These are phyloP conservation scores for Gavialis gangeticus DNA, from an alignment of 2,113 vertebrate species.

Conservation along the genomic window DNA sequence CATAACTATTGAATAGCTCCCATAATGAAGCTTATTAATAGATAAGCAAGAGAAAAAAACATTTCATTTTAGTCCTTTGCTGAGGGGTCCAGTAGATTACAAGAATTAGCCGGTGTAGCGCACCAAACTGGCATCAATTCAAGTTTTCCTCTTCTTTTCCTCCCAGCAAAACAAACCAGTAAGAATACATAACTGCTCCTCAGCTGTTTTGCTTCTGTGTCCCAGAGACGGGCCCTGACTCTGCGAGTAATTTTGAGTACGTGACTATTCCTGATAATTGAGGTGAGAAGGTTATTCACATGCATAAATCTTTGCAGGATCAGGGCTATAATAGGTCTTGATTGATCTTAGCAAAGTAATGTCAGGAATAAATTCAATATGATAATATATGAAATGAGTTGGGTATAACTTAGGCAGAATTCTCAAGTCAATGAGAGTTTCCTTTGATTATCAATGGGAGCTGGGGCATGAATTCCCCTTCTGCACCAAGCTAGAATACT, in stretches of 20 bases:
- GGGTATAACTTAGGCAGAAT: not conserved
- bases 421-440: not conserved
- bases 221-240: not conserved
- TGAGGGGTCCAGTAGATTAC: slow-evolving; percentile 40
- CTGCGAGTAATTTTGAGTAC: not conserved
- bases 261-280: not conserved
- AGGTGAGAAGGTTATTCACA: not conserved
- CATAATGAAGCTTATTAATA: slow-evolving; percentile 58
- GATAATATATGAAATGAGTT: not conserved
- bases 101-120: slow-evolving; percentile 39
- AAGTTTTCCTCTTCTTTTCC: not conserved
- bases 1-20: slow-evolving; percentile 65
- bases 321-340: not conserved
- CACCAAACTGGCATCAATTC: slow-evolving; percentile 15
- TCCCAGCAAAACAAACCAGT: not conserved
- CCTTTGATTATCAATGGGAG: not conserved
- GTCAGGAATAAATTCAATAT: not conserved
- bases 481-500: not conserved
- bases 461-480: not conserved
- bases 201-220: not conserved
- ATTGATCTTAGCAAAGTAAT: not conserved
- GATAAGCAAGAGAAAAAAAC: slow-evolving; percentile 34
- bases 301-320: not conserved
- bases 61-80: slow-evolving; percentile 49
- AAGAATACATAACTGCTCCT: not conserved